Base-by-base conservation (phyloP, 2,797 vertebrate species). In the Mallotus villosus region DNA sequence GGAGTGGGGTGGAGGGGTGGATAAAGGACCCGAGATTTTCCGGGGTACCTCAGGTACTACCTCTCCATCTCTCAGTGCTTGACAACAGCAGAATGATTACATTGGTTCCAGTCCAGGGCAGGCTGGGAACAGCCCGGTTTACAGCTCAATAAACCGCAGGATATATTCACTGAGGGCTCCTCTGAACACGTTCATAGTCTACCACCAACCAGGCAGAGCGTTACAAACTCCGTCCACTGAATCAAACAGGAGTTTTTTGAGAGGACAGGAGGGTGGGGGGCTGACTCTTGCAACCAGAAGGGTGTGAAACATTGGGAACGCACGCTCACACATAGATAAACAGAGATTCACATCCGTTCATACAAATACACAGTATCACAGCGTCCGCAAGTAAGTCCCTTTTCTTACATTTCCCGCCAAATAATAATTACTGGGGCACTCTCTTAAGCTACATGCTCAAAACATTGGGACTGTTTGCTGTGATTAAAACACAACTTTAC, bases 71-170 rank as follows among this genome's bases (percentile, higher is more conserved):
- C 21, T 59, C n/a, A 22, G 21, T 12, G 22, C 58, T n/a, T 22
- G 58, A 24, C 58, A 63, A 22, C 11, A 63, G 29, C 14, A 19
- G 29, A 63, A 24, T 59, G 22, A 59, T 22, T 24, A 22, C 79
- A 84, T 84, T 85, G 82, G 82, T 87, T 82, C 82, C 76, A 81
- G 74, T 87, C 78, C 80, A 86, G 74, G 71, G 34, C 72, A 69
- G 72, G 72, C 78, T 82, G 63, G 62, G 82, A 88, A 88, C 3
- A 87, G 84, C 72, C 78, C 76, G 74, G 74, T 86, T 87, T 82
- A 83, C 81, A 73, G 85, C 75, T 86, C 85, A 84, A 83, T 87
- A 88, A 87, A 88, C 79, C 86, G 80, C 79, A 70, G 59, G 58
- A 71, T 79, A 61, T 86, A 86, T 85, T 85, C 84, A 88, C 83